Conservation (phyloP, 2,113 vertebrate species). For the Microcebus ravelobensis region DNA sequence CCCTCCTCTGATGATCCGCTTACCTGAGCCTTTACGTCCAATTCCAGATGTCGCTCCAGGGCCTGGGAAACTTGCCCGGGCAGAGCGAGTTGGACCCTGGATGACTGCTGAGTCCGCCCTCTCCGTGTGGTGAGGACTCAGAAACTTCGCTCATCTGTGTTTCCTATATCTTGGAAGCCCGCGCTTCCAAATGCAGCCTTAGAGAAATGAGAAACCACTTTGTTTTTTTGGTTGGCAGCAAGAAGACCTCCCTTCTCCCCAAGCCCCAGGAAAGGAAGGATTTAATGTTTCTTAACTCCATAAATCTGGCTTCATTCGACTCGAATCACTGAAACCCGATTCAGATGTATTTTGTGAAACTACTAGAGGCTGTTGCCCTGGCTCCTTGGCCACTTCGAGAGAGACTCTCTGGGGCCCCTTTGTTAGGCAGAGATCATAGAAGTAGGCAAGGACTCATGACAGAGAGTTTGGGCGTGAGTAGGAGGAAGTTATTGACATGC, state of each 20-base stretch:
- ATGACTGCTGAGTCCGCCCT: neutral
- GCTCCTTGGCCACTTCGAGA: neutral
- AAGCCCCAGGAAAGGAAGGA: slow-evolving; percentile 23
- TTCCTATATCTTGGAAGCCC: neutral
- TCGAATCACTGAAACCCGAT: neutral
- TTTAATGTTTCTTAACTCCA: slow-evolving; percentile 35
- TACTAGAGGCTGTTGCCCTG: neutral
- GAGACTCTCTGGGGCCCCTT: neutral
- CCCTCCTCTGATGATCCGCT: neutral
- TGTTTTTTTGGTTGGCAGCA: neutral
- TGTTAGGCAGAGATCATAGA: neutral
- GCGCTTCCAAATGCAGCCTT: neutral
- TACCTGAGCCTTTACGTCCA: neutral
- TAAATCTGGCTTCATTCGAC: slow-evolving; percentile 1
- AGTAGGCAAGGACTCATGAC: neutral
- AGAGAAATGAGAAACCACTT: slow-evolving; percentile 23
- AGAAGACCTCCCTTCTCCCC: neutral
- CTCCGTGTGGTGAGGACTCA: neutral
- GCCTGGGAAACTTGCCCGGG: neutral
- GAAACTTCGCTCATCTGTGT: neutral
- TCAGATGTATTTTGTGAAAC: neutral
- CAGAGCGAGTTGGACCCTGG: neutral
- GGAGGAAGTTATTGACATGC: neutral
- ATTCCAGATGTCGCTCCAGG: neutral
- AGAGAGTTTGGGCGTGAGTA: neutral